Conservation (phyloP, 2,113 vertebrate species). For the Smithornis capensis region DNA sequence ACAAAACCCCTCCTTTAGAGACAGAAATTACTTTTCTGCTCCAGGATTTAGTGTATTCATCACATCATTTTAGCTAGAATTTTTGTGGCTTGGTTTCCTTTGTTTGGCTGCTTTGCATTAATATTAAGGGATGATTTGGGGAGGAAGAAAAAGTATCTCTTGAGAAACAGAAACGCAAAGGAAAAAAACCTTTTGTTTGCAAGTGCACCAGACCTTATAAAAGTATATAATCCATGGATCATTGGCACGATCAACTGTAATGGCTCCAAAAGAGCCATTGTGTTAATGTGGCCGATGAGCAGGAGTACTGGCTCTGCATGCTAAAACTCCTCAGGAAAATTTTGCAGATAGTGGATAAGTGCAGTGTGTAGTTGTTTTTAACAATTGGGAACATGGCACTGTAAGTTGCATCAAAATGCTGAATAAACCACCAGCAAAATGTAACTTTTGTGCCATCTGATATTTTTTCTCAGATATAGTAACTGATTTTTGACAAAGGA, state of each 20-base stretch:
- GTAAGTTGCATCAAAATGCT: constrained; percentile 15
- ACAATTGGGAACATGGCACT: not conserved
- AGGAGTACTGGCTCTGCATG: constrained; percentile 50
- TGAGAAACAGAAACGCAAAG: constrained; percentile 67
- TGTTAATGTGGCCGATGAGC: constrained; percentile 70
- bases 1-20: not conserved
- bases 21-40: constrained; percentile 26
- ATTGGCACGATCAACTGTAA: constrained; percentile 65
- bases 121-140: constrained; percentile 33
- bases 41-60: constrained; percentile 5
- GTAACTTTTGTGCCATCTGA: not conserved
- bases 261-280: constrained; percentile 71
- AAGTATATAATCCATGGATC: constrained; percentile 72
- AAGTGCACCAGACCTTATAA: constrained; percentile 69
- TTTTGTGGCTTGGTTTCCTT: constrained; percentile 1
- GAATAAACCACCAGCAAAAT: constrained; percentile 40
- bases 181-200: constrained; percentile 67
- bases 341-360: constrained; percentile 52
- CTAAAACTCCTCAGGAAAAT: constrained; percentile 67
- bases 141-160: not conserved
- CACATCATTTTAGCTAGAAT: constrained; percentile 25
- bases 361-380: constrained; percentile 10
- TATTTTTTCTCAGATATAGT: constrained; percentile 7
- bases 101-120: constrained; percentile 54
- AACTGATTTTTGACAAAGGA: constrained; percentile 29